A percentile compares a stretch with the other conserved stretches of the same genome.
phyloP scores from a whole-genome alignment of 2,888 invertebrate genomes.

The Agonum fuliginosum region DNA sequence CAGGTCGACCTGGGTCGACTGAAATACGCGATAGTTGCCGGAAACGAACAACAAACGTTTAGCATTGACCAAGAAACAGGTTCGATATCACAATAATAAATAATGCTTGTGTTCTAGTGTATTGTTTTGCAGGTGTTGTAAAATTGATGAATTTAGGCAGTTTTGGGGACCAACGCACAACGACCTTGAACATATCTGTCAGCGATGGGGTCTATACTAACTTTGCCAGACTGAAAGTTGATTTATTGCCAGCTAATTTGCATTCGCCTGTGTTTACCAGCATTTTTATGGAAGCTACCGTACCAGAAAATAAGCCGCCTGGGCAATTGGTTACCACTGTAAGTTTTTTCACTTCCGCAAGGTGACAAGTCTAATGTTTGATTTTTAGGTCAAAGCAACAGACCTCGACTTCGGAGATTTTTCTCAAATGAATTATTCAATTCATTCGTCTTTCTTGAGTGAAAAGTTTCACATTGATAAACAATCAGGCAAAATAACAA shows the following conservation, averaged over 20 bases:
- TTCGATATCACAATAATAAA: constrained; percentile 63
- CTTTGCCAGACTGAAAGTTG: constrained; percentile 87
- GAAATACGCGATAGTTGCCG: constrained; percentile 87
- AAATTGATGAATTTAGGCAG: constrained; percentile 83
- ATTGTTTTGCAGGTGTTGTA: constrained; percentile 69
- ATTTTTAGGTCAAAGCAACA: constrained; percentile 80
- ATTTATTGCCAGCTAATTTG: constrained; percentile 85
- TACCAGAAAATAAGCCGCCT: constrained; percentile 86
- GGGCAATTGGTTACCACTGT: constrained; percentile 85
- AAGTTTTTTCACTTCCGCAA: constrained; percentile 60
- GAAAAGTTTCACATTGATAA: constrained; percentile 85
- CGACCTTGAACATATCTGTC: constrained; percentile 92
- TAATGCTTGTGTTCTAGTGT: no score
- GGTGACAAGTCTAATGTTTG: background rate
- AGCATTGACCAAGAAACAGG: constrained; percentile 78
- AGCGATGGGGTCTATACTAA: constrained; percentile 96
- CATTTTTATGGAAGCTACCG: constrained; percentile 84
- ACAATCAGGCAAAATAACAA: constrained; percentile 81
- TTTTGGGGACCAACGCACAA: constrained; percentile 79
- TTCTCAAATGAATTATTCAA: constrained; percentile 84
- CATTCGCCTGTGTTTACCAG: constrained; percentile 87
- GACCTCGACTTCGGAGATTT: constrained; percentile 90
- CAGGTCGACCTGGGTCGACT: constrained; percentile 84
- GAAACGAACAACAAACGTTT: constrained; percentile 86
- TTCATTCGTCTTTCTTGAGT: constrained; percentile 83